These are phyloP conservation scores for Cuniculus paca DNA, from an alignment of 2,797 vertebrate genomes.

Conservation along the genomic window DNA sequence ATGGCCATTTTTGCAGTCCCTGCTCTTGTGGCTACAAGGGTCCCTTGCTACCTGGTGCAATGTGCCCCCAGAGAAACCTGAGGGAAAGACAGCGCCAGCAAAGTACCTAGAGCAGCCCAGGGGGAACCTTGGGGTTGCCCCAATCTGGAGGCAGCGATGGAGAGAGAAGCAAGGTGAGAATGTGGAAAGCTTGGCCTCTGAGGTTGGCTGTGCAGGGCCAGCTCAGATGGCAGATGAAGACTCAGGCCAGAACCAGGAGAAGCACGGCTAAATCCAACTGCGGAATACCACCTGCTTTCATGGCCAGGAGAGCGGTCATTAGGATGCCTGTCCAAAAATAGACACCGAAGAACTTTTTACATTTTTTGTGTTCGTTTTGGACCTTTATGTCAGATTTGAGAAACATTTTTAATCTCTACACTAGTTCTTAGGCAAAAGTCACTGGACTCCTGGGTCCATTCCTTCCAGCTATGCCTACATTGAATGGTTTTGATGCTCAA, in stretches of 20 bases:
- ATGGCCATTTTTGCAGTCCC: neutral
- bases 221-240: rapidly evolving
- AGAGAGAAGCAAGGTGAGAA: too few relatives aligned
- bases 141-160: neutral
- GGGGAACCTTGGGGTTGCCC: neutral
- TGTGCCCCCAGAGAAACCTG: neutral
- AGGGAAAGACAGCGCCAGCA: neutral
- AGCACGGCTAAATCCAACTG: too few relatives aligned
- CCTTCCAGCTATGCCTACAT: neutral
- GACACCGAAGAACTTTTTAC: neutral
- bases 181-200: neutral
- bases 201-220: neutral
- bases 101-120: too few relatives aligned
- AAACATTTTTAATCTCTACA: neutral
- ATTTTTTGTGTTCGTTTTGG: neutral
- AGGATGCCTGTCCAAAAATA: neutral
- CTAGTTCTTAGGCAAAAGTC: neutral
- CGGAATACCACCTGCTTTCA: rapidly evolving
- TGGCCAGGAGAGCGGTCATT: neutral
- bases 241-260: neutral
- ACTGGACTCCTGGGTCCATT: too few relatives aligned
- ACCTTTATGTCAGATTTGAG: conserved; percentile 25
- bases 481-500: neutral
- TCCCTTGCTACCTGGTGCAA: neutral
- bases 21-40: too few relatives aligned